Conservation (phyloP, 2,113 vertebrate genomes). For the Ammodytes dubius region DNA sequence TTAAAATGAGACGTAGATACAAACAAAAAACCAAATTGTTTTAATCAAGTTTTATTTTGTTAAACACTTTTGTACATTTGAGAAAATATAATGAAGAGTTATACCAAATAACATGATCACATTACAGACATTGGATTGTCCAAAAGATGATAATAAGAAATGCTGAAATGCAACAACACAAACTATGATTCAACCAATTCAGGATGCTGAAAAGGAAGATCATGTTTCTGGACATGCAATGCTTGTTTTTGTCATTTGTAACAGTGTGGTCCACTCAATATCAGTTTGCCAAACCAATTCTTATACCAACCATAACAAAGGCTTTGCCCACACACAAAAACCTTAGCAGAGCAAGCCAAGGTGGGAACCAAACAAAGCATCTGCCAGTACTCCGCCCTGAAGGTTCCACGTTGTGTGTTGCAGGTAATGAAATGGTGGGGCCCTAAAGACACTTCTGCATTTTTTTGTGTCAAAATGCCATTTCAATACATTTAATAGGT, state of each 20-base stretch:
- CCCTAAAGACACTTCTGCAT: neutral
- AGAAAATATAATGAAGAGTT: neutral
- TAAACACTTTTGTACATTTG: neutral
- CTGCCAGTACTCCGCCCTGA: neutral
- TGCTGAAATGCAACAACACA: neutral
- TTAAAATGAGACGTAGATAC: neutral
- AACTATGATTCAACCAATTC: neutral
- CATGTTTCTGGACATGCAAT: no score
- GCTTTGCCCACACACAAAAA: neutral
- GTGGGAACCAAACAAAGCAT: neutral
- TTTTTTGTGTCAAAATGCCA: neutral
- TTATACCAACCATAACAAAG: neutral
- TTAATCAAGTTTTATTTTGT: conserved; percentile 4
- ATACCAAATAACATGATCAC: neutral
- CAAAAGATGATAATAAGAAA: neutral
- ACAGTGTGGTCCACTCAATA: neutral
- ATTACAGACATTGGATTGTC: neutral
- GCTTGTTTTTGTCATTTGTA: neutral
- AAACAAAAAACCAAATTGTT: neutral
- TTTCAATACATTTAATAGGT: neutral
- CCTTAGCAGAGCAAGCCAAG: neutral
- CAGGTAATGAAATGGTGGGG: neutral
- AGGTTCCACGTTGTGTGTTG: neutral
- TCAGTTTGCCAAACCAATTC: neutral
- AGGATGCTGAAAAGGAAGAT: neutral